Conservation (phyloP, 2,888 invertebrate genomes). For the Drosophila acutilabella region DNA sequence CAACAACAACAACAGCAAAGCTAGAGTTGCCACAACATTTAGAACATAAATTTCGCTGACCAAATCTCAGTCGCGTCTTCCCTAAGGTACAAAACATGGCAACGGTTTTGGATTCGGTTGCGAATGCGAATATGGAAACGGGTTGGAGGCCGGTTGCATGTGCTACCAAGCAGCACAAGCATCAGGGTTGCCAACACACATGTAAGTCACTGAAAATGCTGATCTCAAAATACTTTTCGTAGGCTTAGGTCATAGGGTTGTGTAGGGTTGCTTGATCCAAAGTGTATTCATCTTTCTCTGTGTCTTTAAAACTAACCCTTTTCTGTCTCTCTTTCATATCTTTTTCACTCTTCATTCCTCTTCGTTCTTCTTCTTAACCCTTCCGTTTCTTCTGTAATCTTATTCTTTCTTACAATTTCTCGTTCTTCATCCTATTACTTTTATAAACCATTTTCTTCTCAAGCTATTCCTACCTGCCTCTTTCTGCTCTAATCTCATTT, state of each 20-base stretch:
- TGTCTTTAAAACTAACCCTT: too few species aligned
- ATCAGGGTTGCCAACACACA: conserved; percentile 30
- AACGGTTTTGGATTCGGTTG: neutral
- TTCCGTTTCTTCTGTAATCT: too few species aligned
- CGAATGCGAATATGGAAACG: neutral
- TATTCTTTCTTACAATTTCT: too few species aligned
- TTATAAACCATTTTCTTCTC: too few species aligned
- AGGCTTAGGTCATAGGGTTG: too few species aligned
- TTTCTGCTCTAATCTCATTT: too few species aligned
- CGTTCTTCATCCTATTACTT: too few species aligned
- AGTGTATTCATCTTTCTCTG: neutral
- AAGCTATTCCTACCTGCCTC: too few species aligned
- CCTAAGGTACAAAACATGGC: conserved; percentile 46
- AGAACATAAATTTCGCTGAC: conserved; percentile 66
- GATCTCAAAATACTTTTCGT: too few species aligned
- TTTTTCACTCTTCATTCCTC: too few species aligned
- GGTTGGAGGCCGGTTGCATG: conserved; percentile 13
- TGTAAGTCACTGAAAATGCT: conserved; percentile 9
- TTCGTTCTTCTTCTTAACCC: too few species aligned
- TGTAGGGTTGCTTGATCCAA: neutral
- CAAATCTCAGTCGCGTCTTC: conserved; percentile 61
- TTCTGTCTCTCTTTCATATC: too few species aligned
- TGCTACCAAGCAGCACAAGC: neutral
- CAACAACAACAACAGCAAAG: conserved; percentile 30
- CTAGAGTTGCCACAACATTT: conserved; percentile 45